Conservation (phyloP, 2,113 vertebrate species). For the Melanocharis versteri region DNA sequence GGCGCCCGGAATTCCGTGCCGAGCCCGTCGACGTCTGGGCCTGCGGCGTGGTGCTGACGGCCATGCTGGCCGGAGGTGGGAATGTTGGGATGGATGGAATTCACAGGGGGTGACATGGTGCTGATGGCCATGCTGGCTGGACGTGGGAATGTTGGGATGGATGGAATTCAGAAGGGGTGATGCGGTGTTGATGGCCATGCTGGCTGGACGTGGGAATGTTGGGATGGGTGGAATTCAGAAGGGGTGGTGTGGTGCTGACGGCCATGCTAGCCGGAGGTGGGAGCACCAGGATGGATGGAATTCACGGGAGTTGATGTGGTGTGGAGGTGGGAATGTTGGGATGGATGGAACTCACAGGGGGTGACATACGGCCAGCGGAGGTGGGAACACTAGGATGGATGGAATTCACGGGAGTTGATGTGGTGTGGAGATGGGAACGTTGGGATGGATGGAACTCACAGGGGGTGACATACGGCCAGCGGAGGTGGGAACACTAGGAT, state of each 20-base stretch:
- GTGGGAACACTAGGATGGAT: too few species aligned
- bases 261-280: neutral
- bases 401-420: neutral
- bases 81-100: neutral
- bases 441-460: neutral
- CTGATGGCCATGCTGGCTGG: neutral
- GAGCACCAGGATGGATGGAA: neutral
- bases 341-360: neutral
- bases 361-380: too few species aligned
- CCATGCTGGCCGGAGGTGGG: slow-evolving; percentile 96
- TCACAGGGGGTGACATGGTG: neutral
- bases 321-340: neutral
- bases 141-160: neutral
- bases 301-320: neutral
- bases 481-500: neutral
- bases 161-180: neutral
- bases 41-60: slow-evolving; percentile 93
- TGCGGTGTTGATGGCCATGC: neutral
- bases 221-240: neutral
- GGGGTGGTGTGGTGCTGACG: too few species aligned
- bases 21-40: slow-evolving; percentile 94
- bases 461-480: fast-evolving
- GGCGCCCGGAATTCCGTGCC: slow-evolving; percentile 82
- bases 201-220: fast-evolving
- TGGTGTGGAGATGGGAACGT: neutral